Evolutionary conservation across 2,113 vertebrate species (phyloP).

Genomic region (Labeo catla): DNA sequence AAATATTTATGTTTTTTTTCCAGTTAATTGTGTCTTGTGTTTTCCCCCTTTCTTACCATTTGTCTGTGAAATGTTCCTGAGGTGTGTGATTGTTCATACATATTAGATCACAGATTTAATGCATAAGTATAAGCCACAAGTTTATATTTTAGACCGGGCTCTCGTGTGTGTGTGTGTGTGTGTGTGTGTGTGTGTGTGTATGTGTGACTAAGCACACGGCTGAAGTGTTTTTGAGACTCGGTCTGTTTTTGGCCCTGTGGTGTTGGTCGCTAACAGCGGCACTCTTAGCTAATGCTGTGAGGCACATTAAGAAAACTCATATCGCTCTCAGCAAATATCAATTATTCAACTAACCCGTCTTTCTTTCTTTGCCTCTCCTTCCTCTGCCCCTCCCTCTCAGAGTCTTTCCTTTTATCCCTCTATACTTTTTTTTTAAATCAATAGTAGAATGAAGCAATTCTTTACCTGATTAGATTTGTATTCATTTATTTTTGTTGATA

Average conservation of each 20-base stretch:
- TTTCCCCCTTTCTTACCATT: not conserved
- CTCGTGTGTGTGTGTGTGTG: conserved; percentile 4
- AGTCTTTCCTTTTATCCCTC: conserved; percentile 1
- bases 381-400: not conserved
- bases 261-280: conserved; percentile 73
- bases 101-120: not conserved
- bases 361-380: conserved; percentile 13
- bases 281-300: conserved; percentile 77
- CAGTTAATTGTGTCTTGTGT: not conserved
- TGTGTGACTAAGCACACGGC: conserved; percentile 9
- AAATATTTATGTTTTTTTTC: not conserved
- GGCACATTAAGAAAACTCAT: conserved; percentile 85
- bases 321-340: conserved; percentile 81
- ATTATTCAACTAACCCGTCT: conserved; percentile 73
- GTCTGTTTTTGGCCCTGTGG: conserved; percentile 41
- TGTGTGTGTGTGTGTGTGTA: conserved; percentile 18
- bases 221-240: not conserved
- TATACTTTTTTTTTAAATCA: not conserved
- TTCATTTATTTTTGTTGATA: not conserved
- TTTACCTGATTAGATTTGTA: not conserved
- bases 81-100: conserved; percentile 3
- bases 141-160: not conserved
- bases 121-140: not conserved
- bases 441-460: not conserved
- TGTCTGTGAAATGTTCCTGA: not conserved